Evolutionary conservation across 2,797 vertebrate genomes (phyloP), one percentile per base, ranked within the genome.

Genomic region (Galaxias olidus): DNA sequence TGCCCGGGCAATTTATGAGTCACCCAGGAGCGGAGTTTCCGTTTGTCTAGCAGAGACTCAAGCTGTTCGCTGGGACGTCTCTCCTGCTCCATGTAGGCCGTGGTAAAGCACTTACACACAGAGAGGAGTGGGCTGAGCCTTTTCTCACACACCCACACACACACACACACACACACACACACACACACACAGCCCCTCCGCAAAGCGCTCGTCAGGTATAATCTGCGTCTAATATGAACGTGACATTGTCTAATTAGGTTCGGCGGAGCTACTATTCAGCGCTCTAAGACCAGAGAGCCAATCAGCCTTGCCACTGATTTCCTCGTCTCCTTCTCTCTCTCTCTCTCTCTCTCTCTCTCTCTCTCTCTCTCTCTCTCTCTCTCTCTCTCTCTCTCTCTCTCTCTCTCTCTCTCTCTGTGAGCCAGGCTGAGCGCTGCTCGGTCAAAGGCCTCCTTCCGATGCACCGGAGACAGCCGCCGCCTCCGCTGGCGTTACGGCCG

Each of bases 241-340:
- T 59, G 75, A 78, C 81, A 66, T 55, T 63, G 79, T 75, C 81
- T 86, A 81, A 88, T 87, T 73, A 82, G 72, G 76, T 81, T 73
- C 75, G 77, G 76, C 64, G 62, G 83, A 81, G 84, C 82, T 75
- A 82, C 78, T 72, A 83, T 82, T 79, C 79, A 72, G 40, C 65
- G 51, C 19, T 63, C 46, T 81, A 85, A 30, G 30, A 80, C 68
- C 70, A 77, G 73, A 41, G 66, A 67, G 52, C 60, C 76, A 53
- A 68, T 73, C 71, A 79, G 66, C 73, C 69, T 19, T 18, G 72
- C 72, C 63, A 80, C 74, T 30, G 61, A 59, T 66, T 69, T 62
- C 40, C 74, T 41, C 49, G 66, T 71, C 63, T 65, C 54, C 61
- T 49, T 1, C 55, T 68, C 50, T n/a, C n/a, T n/a, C n/a, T n/a